Evolutionary conservation across 2,888 invertebrate genomes (phyloP).

Genomic region (Venusia cambrica): DNA sequence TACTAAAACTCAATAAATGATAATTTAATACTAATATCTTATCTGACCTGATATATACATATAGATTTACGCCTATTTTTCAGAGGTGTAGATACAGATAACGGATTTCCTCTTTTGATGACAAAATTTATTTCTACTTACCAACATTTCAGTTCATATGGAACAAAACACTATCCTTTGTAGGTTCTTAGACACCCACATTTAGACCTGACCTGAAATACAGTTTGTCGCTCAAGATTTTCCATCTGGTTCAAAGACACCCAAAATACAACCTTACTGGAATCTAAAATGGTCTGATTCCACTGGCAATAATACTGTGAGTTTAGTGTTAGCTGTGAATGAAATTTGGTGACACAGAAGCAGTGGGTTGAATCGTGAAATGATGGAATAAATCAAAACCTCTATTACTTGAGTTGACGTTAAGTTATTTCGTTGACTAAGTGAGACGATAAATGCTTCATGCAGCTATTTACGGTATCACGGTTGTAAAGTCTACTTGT

Average conservation of each 20-base stretch:
- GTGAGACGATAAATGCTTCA: neutral
- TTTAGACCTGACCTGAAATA: constrained; percentile 9
- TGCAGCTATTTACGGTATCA: no score
- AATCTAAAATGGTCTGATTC: no score
- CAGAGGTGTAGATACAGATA: no score
- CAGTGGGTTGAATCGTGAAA: constrained; percentile 15
- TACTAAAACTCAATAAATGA: no score
- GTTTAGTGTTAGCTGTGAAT: constrained; percentile 1
- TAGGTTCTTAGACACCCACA: constrained; percentile 18
- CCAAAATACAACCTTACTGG: neutral
- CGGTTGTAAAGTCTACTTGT: no score
- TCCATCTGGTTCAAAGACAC: neutral
- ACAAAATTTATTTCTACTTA: constrained; percentile 13
- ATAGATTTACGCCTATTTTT: no score
- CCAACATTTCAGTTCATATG: constrained; percentile 12
- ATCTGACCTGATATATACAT: no score
- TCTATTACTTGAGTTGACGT: constrained; percentile 13
- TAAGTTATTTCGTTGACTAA: constrained; percentile 7
- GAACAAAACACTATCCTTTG: constrained; percentile 17
- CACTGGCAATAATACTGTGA: neutral
- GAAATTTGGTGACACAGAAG: constrained; percentile 10
- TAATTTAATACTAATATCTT: no score
- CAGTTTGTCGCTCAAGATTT: constrained; percentile 6
- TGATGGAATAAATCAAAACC: constrained; percentile 19
- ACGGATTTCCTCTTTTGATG: no score